Evolutionary conservation across 1,140 invertebrate genomes (phyloP), one percentile per base, ranked within the genome.

Genomic region (Drosophila littoralis): DNA sequence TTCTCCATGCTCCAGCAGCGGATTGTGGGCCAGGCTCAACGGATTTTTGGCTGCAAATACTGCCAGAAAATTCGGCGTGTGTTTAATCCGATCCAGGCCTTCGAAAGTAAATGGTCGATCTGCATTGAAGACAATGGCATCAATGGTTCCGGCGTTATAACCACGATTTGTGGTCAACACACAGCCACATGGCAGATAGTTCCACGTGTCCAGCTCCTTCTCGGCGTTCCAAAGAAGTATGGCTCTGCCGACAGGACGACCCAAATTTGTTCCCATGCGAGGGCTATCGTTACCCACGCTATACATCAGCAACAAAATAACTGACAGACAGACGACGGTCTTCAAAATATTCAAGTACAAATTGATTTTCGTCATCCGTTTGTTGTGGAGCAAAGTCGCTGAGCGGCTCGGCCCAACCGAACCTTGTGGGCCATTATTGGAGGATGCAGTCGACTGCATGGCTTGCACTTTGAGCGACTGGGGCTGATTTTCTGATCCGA

Each of bases 121-220:
- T 6, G n/a, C 84, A 58, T 57, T 70, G 12, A 88, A 36, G 36
- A 88, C 85, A 13, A 89, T 51, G 6, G 84, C 84, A 36, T 80
- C 70, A 2, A 73, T 69, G 1, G 36, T 32, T 1, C 58, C 9
- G 4, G 40, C 13, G 0, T 15, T 1, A 0, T 55, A 42, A 7
- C 65, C 13, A 0, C 67, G 59, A 5, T 42, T 40, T 5, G 8
- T 64, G 36, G 84, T 89, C 33, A 88, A 17, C 10, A 75, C 5
- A 13, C 84, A 88, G 7, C 77, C 80, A 6, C 83, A 88, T n/a
- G 76, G 57, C 15, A n/a, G 10, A 10, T 15, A n/a, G 3, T 17
- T n/a, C 51, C 40, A n/a, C 5, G 0, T 6, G 5, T 5, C 32
- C 32, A 12, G 0, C 8, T 22, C 4, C 1, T 28, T 8, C 0